A percentile compares a stretch with the other conserved stretches of the same genome.
These are phyloP conservation scores for Micromussa lordhowensis DNA, from an alignment of 92 coral and sea anemone genomes.

Conservation along the genomic window DNA sequence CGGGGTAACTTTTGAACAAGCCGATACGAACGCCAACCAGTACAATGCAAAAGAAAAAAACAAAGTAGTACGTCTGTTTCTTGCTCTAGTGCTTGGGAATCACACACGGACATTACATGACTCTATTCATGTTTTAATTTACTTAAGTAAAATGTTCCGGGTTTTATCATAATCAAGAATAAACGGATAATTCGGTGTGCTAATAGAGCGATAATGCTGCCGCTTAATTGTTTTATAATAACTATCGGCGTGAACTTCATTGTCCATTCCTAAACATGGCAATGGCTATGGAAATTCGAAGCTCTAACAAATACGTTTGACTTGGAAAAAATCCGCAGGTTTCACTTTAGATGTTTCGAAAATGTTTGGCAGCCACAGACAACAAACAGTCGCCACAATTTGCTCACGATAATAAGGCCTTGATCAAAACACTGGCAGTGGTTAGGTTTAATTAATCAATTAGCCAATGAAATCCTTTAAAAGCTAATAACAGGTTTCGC, in stretches of 20 bases:
- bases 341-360: background rate
- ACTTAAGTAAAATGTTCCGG: constrained; percentile 9
- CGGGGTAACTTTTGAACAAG: constrained; percentile 52
- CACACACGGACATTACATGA: background rate
- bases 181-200: constrained; percentile 39
- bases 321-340: background rate
- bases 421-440: constrained; percentile 15
- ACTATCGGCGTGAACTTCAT: constrained; percentile 53
- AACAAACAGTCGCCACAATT: constrained; percentile 6
- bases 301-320: background rate
- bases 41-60: constrained; percentile 9
- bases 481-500: constrained; percentile 46
- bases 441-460: constrained; percentile 48
- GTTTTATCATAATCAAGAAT: constrained; percentile 21
- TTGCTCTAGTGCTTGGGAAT: background rate
- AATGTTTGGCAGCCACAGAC: background rate
- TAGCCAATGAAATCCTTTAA: constrained; percentile 45
- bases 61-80: background rate
- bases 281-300: background rate
- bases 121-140: constrained; percentile 5
- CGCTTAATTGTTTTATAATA: constrained; percentile 52
- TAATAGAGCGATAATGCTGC: constrained; percentile 44
- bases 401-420: background rate
- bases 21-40: constrained; percentile 24
- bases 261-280: constrained; percentile 43